A percentile compares a stretch with the other conserved stretches of the same genome.
Evolutionary conservation across 35 echinoderm and acorn worm species (phyloP).

Genomic region (Heliocidaris tuberculata): DNA sequence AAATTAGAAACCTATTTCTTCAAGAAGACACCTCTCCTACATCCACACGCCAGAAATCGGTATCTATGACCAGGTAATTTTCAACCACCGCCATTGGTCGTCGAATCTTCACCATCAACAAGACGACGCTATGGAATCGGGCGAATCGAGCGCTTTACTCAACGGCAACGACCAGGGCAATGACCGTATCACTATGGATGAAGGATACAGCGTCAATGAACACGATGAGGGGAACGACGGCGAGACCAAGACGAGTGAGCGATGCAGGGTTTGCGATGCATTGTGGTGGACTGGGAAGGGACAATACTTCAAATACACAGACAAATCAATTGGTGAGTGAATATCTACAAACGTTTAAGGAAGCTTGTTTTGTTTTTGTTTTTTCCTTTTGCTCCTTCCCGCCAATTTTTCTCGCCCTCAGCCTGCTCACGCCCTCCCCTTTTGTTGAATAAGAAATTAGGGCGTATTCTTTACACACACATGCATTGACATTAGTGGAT

Average conservation of each 20-base stretch:
- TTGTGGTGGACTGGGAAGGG: constrained; percentile 35
- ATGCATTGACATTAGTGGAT: too few species aligned
- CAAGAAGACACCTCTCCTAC: background rate
- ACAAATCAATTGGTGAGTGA: constrained; percentile 15
- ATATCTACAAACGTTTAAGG: background rate
- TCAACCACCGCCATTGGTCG: background rate
- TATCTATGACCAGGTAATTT: background rate
- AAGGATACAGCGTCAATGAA: background rate
- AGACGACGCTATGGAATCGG: too few species aligned
- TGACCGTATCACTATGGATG: background rate
- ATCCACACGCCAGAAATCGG: constrained; percentile 1
- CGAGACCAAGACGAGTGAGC: background rate
- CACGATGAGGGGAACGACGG: background rate
- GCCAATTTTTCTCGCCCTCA: too few species aligned
- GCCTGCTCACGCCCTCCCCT: too few species aligned
- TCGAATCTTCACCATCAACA: background rate
- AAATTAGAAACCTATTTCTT: background rate
- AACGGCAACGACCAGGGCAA: background rate
- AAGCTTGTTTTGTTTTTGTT: too few species aligned
- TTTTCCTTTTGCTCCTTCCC: too few species aligned
- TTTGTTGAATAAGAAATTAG: too few species aligned
- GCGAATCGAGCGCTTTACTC: background rate
- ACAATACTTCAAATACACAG: constrained; percentile 14
- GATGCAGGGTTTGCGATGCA: constrained; percentile 34
- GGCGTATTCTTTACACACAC: too few species aligned